phyloP scores from a whole-genome alignment of 2,888 invertebrate genomes.

The Drosophila mettleri region DNA sequence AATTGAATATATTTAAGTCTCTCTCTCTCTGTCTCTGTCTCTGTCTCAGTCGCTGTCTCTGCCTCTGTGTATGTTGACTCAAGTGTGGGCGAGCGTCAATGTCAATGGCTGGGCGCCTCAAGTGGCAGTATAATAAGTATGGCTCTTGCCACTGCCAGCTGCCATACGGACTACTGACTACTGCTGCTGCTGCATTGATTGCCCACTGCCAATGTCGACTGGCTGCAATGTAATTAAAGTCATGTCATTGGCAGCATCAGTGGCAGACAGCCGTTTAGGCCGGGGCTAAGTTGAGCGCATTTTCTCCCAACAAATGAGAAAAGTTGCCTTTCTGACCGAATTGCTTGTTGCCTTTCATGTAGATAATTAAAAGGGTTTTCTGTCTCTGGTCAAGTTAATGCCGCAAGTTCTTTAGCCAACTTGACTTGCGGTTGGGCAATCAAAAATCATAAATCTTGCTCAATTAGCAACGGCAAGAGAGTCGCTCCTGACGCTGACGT shows the following conservation, averaged over 20 bases:
- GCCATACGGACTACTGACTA: slow-evolving; percentile 6
- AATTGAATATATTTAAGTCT: background rate
- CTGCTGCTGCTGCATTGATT: slow-evolving; percentile 40
- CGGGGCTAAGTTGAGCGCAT: slow-evolving; percentile 24
- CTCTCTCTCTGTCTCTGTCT: slow-evolving; percentile 1
- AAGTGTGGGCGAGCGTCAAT: slow-evolving; percentile 49
- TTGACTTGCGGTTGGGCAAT: slow-evolving; percentile 72
- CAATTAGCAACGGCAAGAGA: slow-evolving; percentile 58
- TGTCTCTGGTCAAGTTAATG: slow-evolving; percentile 21
- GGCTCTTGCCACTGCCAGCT: slow-evolving; percentile 49
- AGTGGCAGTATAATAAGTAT: slow-evolving; percentile 65
- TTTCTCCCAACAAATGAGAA: slow-evolving; percentile 46
- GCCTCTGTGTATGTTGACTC: slow-evolving; percentile 29
- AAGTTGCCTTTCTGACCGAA: slow-evolving; percentile 37
- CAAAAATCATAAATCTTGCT: slow-evolving; percentile 72
- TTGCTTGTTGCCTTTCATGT: slow-evolving; percentile 19
- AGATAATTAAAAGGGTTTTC: slow-evolving; percentile 63
- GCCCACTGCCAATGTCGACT: slow-evolving; percentile 48
- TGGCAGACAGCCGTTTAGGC: slow-evolving; percentile 53
- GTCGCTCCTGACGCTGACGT: slow-evolving; percentile 39
- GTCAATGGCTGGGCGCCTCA: slow-evolving; percentile 60
- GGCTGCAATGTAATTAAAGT: slow-evolving; percentile 75
- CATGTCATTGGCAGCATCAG: slow-evolving; percentile 71
- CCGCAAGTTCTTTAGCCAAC: slow-evolving; percentile 33
- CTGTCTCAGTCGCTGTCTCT: slow-evolving; percentile 14